These are phyloP conservation scores for Ursus arctos DNA, from an alignment of 2,113 vertebrate species.

Conservation along the genomic window DNA sequence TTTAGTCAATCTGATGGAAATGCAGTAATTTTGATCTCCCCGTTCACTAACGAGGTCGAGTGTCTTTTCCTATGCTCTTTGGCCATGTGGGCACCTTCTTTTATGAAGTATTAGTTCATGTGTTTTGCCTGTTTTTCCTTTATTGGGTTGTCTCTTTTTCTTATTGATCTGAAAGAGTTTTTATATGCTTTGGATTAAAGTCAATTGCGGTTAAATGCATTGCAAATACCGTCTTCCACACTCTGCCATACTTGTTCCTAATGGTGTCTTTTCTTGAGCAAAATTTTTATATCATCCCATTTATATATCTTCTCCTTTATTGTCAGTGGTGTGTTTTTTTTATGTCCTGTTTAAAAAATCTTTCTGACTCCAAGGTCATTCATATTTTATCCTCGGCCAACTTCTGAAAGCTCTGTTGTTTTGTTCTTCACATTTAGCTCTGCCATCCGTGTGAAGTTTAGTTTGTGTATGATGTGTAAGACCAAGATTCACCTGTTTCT, in stretches of 20 bases:
- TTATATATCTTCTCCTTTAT: conserved; percentile 21
- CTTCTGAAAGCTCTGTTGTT: not conserved
- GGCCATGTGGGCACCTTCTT: not conserved
- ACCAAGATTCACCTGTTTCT: not conserved
- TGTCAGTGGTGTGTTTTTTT: not conserved
- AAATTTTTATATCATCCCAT: not conserved
- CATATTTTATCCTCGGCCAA: not conserved
- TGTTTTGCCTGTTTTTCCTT: not conserved
- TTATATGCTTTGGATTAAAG: conserved; percentile 24
- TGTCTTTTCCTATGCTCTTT: not conserved
- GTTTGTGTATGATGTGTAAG: not conserved
- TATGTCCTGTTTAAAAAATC: not conserved
- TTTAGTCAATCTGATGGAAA: conserved; percentile 10
- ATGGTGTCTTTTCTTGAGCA: not conserved
- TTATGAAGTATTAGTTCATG: not conserved
- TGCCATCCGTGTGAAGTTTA: not conserved
- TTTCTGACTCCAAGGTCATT: not conserved
- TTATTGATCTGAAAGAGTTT: conserved; percentile 30
- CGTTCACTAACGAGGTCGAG: not conserved
- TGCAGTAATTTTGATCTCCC: conserved; percentile 40
- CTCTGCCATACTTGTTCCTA: not conserved
- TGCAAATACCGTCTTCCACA: not conserved
- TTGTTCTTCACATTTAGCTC: not conserved
- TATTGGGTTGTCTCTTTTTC: not conserved
- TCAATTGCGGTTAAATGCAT: not conserved